phyloP scores from a whole-genome alignment of 2,888 invertebrate genomes.

The Sepiola atlantica region DNA sequence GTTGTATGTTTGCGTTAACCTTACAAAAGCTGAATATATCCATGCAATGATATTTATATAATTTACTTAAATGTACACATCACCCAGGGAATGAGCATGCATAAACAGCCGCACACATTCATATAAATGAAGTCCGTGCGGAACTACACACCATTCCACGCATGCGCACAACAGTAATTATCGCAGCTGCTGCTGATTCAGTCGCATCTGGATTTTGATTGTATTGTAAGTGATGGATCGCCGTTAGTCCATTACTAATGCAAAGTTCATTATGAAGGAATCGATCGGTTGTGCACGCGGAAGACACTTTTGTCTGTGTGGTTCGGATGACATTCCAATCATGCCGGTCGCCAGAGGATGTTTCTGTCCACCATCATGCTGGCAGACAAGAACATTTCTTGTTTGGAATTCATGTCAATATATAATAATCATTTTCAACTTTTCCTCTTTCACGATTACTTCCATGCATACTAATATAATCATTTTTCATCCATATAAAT shows the following conservation, averaged over 20 bases:
- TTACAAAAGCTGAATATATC: neutral
- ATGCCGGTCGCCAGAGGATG: neutral
- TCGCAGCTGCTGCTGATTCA: neutral
- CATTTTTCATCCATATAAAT: neutral
- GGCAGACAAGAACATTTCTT: neutral
- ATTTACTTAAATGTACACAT: neutral
- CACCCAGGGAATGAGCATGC: neutral
- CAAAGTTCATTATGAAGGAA: neutral
- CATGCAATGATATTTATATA: neutral
- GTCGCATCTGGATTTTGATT: slow-evolving; percentile 15
- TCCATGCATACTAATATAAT: neutral
- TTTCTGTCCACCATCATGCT: neutral
- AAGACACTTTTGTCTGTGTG: neutral
- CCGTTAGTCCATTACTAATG: slow-evolving; percentile 8
- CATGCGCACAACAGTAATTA: neutral
- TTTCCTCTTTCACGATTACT: neutral
- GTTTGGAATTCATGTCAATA: neutral
- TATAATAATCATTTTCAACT: neutral
- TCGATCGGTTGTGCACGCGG: neutral
- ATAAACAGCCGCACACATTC: neutral
- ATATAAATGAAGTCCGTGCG: neutral
- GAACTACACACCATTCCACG: neutral
- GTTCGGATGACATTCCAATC: slow-evolving; percentile 20
- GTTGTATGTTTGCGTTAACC: neutral
- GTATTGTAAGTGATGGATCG: slow-evolving; percentile 8